Evolutionary conservation across 2,113 vertebrate species (phyloP).

Genomic region (Dascyllus trimaculatus): DNA sequence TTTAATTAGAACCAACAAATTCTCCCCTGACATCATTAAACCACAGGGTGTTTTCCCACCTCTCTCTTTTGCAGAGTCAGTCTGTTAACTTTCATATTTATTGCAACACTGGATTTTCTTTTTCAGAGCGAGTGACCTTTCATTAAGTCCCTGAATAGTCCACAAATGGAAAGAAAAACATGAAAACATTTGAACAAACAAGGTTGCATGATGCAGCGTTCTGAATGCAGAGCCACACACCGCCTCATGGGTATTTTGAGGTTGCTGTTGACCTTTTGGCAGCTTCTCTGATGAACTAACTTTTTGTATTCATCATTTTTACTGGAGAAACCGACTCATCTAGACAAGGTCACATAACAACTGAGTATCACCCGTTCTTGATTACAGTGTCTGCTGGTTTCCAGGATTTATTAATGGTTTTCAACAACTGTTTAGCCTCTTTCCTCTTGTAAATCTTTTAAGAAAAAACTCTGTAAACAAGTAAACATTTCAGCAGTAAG

Average conservation of each 20-base stretch:
- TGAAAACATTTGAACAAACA: not conserved
- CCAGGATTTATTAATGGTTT: not conserved
- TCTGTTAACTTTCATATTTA: slow-evolving; percentile 18
- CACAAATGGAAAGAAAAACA: not conserved
- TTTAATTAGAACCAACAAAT: slow-evolving; percentile 10
- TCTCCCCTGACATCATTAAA: slow-evolving; percentile 39
- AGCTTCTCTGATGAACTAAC: slow-evolving; percentile 1
- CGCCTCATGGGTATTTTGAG: not conserved
- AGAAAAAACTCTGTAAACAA: not conserved
- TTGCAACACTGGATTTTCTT: slow-evolving; percentile 44
- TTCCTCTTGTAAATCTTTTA: not conserved
- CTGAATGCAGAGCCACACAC: not conserved
- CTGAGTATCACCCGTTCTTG: too few relatives aligned
- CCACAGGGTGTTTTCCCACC: slow-evolving; percentile 57
- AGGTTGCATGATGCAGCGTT: not conserved
- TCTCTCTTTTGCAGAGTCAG: slow-evolving; percentile 20
- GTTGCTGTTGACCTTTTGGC: slow-evolving; percentile 14
- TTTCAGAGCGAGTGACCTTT: not conserved
- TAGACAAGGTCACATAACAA: not conserved
- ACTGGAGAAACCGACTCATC: not conserved
- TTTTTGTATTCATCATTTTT: not conserved
- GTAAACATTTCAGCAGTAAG: too few relatives aligned
- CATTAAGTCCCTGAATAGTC: not conserved
- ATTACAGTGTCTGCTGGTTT: not conserved
- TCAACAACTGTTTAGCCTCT: not conserved